Conservation (phyloP, 2,888 invertebrate genomes). For the Xanthia icteritia region DNA sequence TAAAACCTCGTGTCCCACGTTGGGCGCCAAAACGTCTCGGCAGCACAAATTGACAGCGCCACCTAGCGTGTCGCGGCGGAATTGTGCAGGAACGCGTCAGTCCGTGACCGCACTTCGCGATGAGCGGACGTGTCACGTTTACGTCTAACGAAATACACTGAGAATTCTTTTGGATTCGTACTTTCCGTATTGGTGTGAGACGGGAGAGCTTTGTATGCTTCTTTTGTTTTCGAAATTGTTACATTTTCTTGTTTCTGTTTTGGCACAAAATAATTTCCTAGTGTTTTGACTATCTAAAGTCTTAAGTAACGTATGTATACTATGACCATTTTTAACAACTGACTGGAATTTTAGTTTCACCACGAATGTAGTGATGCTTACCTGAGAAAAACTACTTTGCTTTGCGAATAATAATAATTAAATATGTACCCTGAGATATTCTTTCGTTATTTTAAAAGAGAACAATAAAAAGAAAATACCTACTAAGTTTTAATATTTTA, state of each 20-base stretch:
- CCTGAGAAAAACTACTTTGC: no score
- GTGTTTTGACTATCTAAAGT: no score
- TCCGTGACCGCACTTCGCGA: conserved; percentile 84
- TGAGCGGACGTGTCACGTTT: conserved; percentile 79
- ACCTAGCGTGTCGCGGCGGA: conserved; percentile 77
- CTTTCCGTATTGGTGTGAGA: conserved; percentile 49
- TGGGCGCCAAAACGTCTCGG: conserved; percentile 82
- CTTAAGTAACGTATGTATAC: background rate
- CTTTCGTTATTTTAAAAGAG: background rate
- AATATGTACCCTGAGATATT: background rate
- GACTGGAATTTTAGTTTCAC: background rate
- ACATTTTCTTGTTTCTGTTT: background rate
- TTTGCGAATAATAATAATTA: background rate
- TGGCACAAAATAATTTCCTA: background rate
- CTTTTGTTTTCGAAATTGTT: conserved; percentile 22
- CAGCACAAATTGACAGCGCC: conserved; percentile 85
- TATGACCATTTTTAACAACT: background rate
- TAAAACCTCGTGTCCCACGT: conserved; percentile 68
- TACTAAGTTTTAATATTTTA: background rate
- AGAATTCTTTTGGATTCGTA: conserved; percentile 68
- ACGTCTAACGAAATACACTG: conserved; percentile 78
- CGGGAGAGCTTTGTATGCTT: conserved; percentile 48
- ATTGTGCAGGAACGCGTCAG: conserved; percentile 76
- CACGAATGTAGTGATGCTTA: background rate
- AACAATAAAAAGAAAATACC: background rate